phyloP scores from a whole-genome alignment of 2,113 vertebrate genomes.

The Psilopsiagon aurifrons region DNA sequence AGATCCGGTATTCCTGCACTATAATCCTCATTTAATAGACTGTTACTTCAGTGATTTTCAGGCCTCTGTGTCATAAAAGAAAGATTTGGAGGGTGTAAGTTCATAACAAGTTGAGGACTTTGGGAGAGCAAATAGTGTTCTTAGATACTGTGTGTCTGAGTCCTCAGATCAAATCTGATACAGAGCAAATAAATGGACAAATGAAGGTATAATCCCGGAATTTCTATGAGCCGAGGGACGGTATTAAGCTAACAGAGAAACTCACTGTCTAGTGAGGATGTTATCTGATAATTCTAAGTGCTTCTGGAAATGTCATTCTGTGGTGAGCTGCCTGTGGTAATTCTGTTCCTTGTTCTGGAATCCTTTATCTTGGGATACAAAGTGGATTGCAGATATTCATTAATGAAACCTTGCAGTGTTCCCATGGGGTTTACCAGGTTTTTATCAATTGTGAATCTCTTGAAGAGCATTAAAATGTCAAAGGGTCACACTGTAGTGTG shows the following conservation, averaged over 20 bases:
- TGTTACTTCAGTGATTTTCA: neutral
- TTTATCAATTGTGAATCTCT: neutral
- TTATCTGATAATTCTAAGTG: neutral
- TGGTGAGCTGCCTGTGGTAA: neutral
- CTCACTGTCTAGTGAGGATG: neutral
- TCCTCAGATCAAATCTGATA: neutral
- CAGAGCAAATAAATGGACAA: slow-evolving; percentile 12
- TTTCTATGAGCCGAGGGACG: neutral
- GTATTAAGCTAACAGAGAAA: neutral
- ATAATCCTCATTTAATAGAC: neutral
- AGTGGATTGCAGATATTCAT: neutral
- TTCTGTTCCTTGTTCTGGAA: neutral
- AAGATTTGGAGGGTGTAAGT: slow-evolving; percentile 25
- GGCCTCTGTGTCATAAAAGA: neutral
- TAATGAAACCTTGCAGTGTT: neutral
- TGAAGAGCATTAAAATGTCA: neutral
- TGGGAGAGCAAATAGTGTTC: neutral
- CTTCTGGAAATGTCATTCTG: neutral
- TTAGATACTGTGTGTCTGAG: neutral
- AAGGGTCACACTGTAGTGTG: neutral
- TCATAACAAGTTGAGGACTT: slow-evolving; percentile 1
- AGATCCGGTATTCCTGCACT: neutral
- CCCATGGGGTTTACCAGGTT: neutral
- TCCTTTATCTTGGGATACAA: neutral
- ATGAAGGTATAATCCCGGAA: slow-evolving; percentile 23